Evolutionary conservation across 2,113 vertebrate species (phyloP), one percentile per base, ranked within the genome.

Genomic region (Formicarius rufipectus): DNA sequence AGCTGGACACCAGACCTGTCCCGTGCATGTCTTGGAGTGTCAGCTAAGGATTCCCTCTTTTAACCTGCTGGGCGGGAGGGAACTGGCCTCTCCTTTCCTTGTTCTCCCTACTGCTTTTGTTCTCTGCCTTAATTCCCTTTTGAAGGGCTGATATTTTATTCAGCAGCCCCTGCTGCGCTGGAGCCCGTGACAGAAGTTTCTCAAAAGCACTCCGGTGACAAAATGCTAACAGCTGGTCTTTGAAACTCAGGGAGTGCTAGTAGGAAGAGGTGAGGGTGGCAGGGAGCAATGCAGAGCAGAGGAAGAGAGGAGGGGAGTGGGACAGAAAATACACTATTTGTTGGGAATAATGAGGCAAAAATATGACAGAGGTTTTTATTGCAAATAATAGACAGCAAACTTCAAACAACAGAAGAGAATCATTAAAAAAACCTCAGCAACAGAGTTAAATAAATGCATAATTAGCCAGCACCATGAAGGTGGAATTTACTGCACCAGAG

Each of bases 371-470:
- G 97, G 97, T 93, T 98, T 98, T 98, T 98, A 98, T 98, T 97
- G 97, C 97, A 96, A 98, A 98, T 98, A 98, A 98, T 98, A 98
- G 98, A 98, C 97, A 98, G 96, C 68, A 92, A 97, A 97, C 96
- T 98, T 98, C 98, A 98, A 98, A 98, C 97, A 98, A 97, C 97
- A 98, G 97, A 42, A 50, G 96, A 96, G 96, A 97, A 96, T 98
- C 97, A 97, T 98, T 98, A 97, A 98, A 98, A 97, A 97, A 97
- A 84, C 7, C 87, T 95, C 95, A 97, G 95, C 90, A 98, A 97
- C 94, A 82, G 96, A 98, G 97, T 98, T 98, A 98, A 98, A 98
- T 98, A 98, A 98, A 98, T 98, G 98, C 98, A 97, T 98, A 98
- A 98, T 98, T 98, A 98, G 96, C 95, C 95, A 97, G 96, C 81